Conservation (phyloP, 2,888 invertebrate species). For the Syritta pipiens region DNA sequence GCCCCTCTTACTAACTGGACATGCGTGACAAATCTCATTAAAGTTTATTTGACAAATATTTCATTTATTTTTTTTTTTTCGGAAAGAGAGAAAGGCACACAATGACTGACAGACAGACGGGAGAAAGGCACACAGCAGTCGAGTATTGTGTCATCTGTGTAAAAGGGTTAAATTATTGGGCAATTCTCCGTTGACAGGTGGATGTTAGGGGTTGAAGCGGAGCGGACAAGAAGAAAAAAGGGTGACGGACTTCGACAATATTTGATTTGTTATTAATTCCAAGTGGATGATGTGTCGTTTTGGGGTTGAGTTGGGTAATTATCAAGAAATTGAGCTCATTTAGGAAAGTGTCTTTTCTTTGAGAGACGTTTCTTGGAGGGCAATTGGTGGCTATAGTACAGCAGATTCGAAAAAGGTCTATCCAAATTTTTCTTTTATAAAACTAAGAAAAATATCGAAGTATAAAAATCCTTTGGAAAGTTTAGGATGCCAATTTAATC, state of each 20-base stretch:
- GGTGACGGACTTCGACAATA: constrained; percentile 25
- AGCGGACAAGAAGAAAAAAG: not conserved
- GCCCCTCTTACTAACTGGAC: constrained; percentile 57
- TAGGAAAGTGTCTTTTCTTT: too few relatives aligned
- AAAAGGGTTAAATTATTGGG: constrained; percentile 67
- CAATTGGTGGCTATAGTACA: too few relatives aligned
- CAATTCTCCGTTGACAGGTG: constrained; percentile 52
- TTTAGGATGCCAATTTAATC: too few relatives aligned
- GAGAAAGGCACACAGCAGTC: constrained; percentile 13
- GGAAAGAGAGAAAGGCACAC: constrained; percentile 35
- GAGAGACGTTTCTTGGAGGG: too few relatives aligned
- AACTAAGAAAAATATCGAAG: too few relatives aligned
- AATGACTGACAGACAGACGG: constrained; percentile 27
- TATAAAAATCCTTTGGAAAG: too few relatives aligned
- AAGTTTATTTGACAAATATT: constrained; percentile 68
- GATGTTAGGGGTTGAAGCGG: constrained; percentile 14
- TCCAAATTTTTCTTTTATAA: too few relatives aligned
- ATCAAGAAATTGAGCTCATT: too few relatives aligned
- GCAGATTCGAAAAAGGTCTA: too few relatives aligned
- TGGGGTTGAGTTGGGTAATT: not conserved
- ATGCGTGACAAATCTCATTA: constrained; percentile 69
- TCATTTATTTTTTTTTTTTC: constrained; percentile 68
- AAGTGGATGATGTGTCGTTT: not conserved
- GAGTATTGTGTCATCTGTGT: constrained; percentile 63
- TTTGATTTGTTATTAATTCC: constrained; percentile 57